Base-by-base conservation (phyloP, 2,888 invertebrate species). In the Brachypterus glaber region DNA sequence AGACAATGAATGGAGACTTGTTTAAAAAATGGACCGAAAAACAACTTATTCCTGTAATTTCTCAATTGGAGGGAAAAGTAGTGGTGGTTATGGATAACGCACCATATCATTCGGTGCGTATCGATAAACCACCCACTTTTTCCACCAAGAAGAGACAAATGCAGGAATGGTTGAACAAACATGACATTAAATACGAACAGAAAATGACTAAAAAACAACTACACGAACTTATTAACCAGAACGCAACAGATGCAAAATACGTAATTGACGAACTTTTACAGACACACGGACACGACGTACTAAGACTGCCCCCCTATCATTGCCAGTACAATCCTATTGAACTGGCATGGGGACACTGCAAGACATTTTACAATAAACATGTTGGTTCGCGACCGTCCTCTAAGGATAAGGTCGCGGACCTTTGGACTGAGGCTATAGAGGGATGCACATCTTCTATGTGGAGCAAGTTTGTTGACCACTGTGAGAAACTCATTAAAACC, bases 1-100 rank as follows among this genome's bases (percentile, higher is more conserved):
- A 39, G 16, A 30, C 33, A 18, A 39, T 41, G 31, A 33, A 25
- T 13, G 17, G 34, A 59, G 86, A 82, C 47, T 80, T 70, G 45
- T 85, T 70, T 45, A 71, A 69, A 44, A 78, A 58, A 16, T 45
- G 39, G 37, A 25, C 38, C 8, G 35, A 34, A 16, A 41, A 37
- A 79, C 79, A 37, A 16, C 14, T 39, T 8, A 18, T 35, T 17
- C 29, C 39, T 4, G 32, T 33, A n/a, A 15, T 43, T 11, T 12
- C 8, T 15, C 9, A 40, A 5, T 27, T 40, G 24, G 33, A 39
- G 17, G 26, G 30, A 17, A 37, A 30, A 26, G 34, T 31, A 1
- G 16, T 41, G 11, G 30, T 41, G 11, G 24, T 41, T 16, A 38
- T 41, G 34, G n/a, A n/a, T n/a, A n/a, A n/a, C n/a, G n/a, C n/a